These are phyloP conservation scores for Cryptus armator DNA, from an alignment of 2,888 invertebrate genomes.

Conservation along the genomic window DNA sequence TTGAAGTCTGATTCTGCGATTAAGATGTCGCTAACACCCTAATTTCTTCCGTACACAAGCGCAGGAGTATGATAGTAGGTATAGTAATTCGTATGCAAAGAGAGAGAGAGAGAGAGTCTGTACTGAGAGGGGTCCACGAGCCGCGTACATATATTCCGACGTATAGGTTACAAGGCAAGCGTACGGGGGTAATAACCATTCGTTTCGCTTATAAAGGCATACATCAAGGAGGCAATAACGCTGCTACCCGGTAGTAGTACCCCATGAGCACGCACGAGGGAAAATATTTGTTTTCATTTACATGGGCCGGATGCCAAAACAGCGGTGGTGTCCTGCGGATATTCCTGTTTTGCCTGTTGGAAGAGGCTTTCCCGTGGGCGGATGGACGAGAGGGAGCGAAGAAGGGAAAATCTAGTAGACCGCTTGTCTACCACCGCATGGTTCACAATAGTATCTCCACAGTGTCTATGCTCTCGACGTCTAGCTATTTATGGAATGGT, in stretches of 20 bases:
- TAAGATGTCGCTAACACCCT: neutral
- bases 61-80: neutral
- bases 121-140: neutral
- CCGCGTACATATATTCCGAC: constrained; percentile 14
- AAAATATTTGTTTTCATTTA: constrained; percentile 83
- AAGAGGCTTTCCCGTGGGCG: constrained; percentile 44
- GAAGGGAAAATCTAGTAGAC: constrained; percentile 30
- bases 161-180: constrained; percentile 32
- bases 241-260: constrained; percentile 37
- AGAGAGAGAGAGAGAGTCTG: neutral
- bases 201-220: constrained; percentile 83
- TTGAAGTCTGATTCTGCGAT: neutral
- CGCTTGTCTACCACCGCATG: constrained; percentile 54
- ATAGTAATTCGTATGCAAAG: constrained; percentile 16
- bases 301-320: constrained; percentile 82
- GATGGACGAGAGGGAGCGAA: constrained; percentile 38
- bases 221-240: constrained; percentile 82
- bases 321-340: constrained; percentile 56
- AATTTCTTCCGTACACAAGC: neutral
- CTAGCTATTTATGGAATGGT: constrained; percentile 82
- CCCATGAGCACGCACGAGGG: constrained; percentile 66
- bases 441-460: neutral
- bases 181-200: constrained; percentile 80
- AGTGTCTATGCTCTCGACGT: constrained; percentile 63
- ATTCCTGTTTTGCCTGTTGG: constrained; percentile 49